Base-by-base conservation (phyloP, 1,140 invertebrate species). In the Pseudomyrmex concolor region DNA sequence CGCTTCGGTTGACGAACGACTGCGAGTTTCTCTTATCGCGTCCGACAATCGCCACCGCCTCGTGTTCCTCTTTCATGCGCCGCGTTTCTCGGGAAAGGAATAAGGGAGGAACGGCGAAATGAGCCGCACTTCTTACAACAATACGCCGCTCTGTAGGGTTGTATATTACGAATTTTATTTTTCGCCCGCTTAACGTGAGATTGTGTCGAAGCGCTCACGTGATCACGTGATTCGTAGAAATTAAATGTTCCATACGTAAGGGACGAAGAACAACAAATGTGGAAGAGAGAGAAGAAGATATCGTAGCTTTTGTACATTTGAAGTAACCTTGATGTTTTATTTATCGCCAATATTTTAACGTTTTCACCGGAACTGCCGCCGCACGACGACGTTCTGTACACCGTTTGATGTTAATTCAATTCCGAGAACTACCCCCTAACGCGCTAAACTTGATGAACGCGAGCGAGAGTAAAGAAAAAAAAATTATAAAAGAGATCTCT, bases 161-260 rank as follows among this genome's bases (percentile, higher is more conserved):
- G n/a, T 78, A n/a, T 71, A 80, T 34, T 34, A 34, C 54, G 66
- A 80, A 80, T 80, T 80, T 80, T 19, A n/a, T 22, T 50, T 15
- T 34, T 34, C 1, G 34, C 34, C 19, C 19, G 63, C 43, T 80
- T 80, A 48, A 59, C 7, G 76, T 59, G 54, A 80, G 43, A 2
- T 70, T 70, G 34, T 66, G 67, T 17, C n/a, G 45, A 70, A 67
- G 54, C 10, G 66, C 66, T 80, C 76, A 66, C 76, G 76, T 80
- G 76, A 80, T 80, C 76, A 80, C 76, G 66, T 80, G 76, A 60
- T 55, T 71, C 43, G 22, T 59, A 22, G 66, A 80, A 80, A 71
- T 80, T 80, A 80, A 80, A 80, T 50, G 54, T 80, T 2, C 50
- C 67, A 54, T 54, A 25, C 54, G 9, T 7, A 34, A 54, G 48